Percentiles rank a stretch among this genome's conserved stretches.
These are phyloP conservation scores for Acropora tenuis DNA, from an alignment of 64 coral and sea anemone genomes.

Conservation along the genomic window DNA sequence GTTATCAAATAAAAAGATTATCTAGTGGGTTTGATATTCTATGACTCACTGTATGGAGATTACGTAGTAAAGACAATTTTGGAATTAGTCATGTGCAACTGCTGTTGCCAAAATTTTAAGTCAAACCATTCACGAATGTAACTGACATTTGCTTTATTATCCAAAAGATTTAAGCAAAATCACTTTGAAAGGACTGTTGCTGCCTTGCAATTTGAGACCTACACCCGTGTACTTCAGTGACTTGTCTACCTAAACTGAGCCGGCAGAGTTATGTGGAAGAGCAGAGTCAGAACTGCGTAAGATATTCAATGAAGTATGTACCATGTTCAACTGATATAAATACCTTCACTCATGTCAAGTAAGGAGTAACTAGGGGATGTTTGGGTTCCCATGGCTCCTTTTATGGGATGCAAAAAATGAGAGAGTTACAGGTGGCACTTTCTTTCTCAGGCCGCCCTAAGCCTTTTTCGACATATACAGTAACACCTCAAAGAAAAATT, in stretches of 20 bases:
- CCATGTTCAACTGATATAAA: not conserved
- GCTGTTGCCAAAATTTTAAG: constrained; percentile 22
- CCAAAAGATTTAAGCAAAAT: constrained; percentile 9
- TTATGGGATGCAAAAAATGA: not conserved
- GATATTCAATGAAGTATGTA: not conserved
- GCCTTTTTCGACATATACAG: not conserved
- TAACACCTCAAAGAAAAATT: not conserved
- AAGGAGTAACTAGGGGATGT: not conserved
- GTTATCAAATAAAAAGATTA: too few relatives aligned
- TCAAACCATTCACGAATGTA: constrained; percentile 11
- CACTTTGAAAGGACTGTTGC: constrained; percentile 7
- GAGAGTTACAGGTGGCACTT: not conserved
- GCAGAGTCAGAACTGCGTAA: not conserved
- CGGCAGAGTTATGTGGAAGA: not conserved
- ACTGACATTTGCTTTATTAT: not conserved
- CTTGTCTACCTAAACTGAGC: not conserved
- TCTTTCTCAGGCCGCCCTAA: not conserved
- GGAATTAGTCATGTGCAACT: not conserved
- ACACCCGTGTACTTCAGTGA: not conserved
- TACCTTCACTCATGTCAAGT: not conserved
- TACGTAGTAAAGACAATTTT: too few relatives aligned
- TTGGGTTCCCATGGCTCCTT: not conserved
- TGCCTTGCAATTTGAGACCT: not conserved
- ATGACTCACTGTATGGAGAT: too few relatives aligned
- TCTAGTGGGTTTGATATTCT: too few relatives aligned